Conservation (phyloP, 2,113 vertebrate species). For the Hippocampus comes region DNA sequence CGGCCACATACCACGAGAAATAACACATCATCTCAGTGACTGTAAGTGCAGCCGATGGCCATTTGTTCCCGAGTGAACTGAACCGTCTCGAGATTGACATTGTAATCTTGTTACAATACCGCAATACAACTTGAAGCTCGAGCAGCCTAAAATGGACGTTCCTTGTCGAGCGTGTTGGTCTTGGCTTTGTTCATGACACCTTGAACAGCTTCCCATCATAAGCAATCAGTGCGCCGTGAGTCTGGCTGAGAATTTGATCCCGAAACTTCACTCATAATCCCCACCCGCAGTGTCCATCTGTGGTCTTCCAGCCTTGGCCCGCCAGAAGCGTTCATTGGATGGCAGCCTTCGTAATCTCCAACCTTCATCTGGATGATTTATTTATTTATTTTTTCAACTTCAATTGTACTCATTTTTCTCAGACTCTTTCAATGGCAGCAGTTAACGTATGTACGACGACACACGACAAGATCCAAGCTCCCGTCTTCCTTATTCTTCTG, state of each 20-base stretch:
- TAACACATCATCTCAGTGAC: no score
- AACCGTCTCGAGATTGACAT: no score
- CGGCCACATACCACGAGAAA: background rate
- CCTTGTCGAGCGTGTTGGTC: background rate
- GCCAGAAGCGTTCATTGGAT: slow-evolving; percentile 3
- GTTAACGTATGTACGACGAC: background rate
- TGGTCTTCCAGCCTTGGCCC: slow-evolving; percentile 7
- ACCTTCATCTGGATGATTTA: background rate
- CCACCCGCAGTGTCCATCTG: background rate
- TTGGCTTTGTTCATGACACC: background rate
- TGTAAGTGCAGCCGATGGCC: no score
- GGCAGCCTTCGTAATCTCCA: background rate
- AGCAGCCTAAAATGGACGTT: background rate
- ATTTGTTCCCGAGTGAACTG: no score
- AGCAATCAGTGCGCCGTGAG: background rate
- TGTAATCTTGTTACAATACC: no score
- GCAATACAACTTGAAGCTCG: no score
- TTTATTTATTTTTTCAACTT: background rate
- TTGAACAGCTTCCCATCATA: background rate
- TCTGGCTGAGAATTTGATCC: background rate
- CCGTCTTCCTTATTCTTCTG: slow-evolving; percentile 22
- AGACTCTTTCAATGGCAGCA: background rate
- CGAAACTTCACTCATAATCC: background rate
- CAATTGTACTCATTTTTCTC: background rate
- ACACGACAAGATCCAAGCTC: slow-evolving; percentile 6